phyloP scores from a whole-genome alignment of 2,797 vertebrate genomes.

The Phylloscopus collybita region DNA sequence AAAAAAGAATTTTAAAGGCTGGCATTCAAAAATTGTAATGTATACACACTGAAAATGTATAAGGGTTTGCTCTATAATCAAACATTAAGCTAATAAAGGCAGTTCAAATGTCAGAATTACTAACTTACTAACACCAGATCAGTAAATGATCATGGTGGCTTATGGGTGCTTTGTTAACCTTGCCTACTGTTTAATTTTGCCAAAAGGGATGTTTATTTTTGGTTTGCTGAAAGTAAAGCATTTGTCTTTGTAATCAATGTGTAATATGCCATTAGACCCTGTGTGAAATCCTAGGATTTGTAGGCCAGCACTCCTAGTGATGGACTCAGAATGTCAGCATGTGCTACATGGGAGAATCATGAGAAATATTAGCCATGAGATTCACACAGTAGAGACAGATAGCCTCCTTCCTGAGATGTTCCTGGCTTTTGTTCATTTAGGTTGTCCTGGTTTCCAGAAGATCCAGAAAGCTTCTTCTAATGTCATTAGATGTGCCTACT shows the following conservation, averaged over 20 bases:
- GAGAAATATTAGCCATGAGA: background rate
- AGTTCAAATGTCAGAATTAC: background rate
- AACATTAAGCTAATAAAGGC: background rate
- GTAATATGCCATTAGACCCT: background rate
- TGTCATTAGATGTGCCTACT: background rate
- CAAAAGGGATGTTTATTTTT: background rate
- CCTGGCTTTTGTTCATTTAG: background rate
- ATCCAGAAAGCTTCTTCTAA: background rate
- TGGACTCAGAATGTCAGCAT: background rate
- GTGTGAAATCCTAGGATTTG: background rate
- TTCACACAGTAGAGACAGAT: background rate
- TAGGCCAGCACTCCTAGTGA: background rate
- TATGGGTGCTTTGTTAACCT: background rate
- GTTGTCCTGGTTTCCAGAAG: background rate
- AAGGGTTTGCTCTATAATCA: background rate
- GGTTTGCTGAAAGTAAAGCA: background rate
- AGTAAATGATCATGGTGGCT: background rate
- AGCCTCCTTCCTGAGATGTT: background rate
- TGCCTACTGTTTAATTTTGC: background rate
- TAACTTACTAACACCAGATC: no score
- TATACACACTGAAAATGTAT: background rate
- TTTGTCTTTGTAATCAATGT: background rate
- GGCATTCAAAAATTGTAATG: background rate
- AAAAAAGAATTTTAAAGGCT: background rate
- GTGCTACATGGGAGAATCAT: rapidly evolving